A percentile compares a stretch with the other conserved stretches of the same genome.
phyloP scores from a whole-genome alignment of 2,113 vertebrate genomes.

The Laticauda colubrina region DNA sequence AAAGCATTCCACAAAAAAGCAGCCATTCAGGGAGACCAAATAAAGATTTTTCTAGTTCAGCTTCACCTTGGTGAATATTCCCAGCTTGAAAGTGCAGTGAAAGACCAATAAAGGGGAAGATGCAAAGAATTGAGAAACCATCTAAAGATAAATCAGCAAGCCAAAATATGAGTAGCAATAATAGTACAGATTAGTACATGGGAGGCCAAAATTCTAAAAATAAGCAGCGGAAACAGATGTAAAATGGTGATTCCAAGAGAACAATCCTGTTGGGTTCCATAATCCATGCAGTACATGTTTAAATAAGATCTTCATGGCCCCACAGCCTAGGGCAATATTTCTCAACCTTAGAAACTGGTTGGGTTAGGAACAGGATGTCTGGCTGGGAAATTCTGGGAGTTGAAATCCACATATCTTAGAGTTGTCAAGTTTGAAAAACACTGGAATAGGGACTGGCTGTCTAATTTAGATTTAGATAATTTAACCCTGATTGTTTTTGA shows the following conservation, averaged over 20 bases:
- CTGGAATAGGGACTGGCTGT: background rate
- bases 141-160: background rate
- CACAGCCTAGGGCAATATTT: background rate
- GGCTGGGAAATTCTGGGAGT: background rate
- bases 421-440: background rate
- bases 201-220: background rate
- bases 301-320: background rate
- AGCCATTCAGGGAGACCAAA: background rate
- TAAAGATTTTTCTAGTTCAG: background rate
- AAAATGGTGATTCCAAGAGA: background rate
- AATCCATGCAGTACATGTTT: background rate
- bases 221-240: background rate
- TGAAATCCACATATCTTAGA: background rate
- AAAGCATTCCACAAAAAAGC: background rate
- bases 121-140: background rate
- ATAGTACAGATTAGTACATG: background rate
- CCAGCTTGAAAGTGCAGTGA: background rate
- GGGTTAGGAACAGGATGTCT: background rate
- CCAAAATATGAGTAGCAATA: background rate
- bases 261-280: background rate
- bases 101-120: background rate
- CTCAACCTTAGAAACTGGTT: background rate
- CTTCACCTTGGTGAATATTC: background rate
- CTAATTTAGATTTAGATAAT: background rate
- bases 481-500: background rate